Evolutionary conservation across 1,140 invertebrate species (phyloP).

Genomic region (Harpegnathos saltator): DNA sequence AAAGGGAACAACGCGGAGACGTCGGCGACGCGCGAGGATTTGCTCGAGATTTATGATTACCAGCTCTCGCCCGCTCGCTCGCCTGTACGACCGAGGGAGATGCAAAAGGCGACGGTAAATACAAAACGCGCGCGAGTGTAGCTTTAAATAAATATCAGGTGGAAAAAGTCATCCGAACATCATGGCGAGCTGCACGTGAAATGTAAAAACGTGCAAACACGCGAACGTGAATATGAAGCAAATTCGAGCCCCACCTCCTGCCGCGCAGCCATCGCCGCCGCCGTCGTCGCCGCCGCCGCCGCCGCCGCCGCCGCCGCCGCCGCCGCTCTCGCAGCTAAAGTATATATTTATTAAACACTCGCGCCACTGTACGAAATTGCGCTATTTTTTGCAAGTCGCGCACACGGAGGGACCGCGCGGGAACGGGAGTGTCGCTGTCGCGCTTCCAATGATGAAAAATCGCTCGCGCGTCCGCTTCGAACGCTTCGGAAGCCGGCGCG

Average conservation of each 20-base stretch:
- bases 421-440: neutral
- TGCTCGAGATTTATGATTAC: conserved; percentile 59
- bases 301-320: too few species aligned
- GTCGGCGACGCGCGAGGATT: conserved; percentile 50
- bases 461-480: neutral
- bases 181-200: conserved; percentile 30
- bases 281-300: neutral
- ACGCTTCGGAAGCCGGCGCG: neutral
- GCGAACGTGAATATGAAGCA: neutral
- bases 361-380: neutral
- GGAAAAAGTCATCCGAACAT: conserved; percentile 26
- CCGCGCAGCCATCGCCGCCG: too few species aligned
- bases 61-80: conserved; percentile 3
- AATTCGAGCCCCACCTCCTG: neutral
- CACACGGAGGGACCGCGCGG: too few species aligned
- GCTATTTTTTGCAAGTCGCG: neutral
- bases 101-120: conserved; percentile 53
- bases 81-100: too few species aligned
- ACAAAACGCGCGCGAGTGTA: conserved; percentile 35
- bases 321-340: neutral
- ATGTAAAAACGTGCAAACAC: conserved; percentile 39
- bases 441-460: neutral
- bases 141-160: conserved; percentile 55
- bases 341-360: conserved; percentile 8
- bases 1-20: conserved; percentile 53